Base-by-base conservation (phyloP, 2,113 vertebrate genomes). In the Phrynosoma platyrhinos region DNA sequence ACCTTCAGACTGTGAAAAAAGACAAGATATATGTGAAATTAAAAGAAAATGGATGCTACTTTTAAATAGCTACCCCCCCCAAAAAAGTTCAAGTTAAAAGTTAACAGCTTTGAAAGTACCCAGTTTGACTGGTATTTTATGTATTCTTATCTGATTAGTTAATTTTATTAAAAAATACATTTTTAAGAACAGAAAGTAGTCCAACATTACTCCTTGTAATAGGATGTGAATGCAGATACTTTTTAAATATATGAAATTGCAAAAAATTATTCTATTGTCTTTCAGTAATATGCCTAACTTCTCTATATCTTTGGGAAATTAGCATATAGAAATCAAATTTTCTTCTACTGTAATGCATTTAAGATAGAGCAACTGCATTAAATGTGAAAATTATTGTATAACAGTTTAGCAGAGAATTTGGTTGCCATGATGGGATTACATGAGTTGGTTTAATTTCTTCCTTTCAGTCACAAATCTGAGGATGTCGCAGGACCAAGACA, bases 401-500 rank as follows among this genome's bases (percentile, higher is more conserved):
- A 88, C 6, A 10, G 32, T 58, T 18, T 69, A 81, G 18, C 79
- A 85, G 8, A 42, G 25, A 42, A 30, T 55, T 52, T 83, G 75
- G 16, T 30, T 9, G 0, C 0, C 55, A 20, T 69, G 81, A 16
- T 36, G 75, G 64, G 62, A 1, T 27, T 83, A 47, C 9, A 55
- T 62, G 30, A 20, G 18, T 14, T 9, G 64, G 2, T 58, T 77
- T 83, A 76, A 55, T 27, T 90, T 72, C 10, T 87, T 80, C 90
- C 83, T 87, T 85, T 91, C 64, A 91, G 55, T 62, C 16, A 71
- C 89, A 94, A 89, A 94, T 89, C 82, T 93, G 91, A 97, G 93
- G 90, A 99, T 99, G 98, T 97, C 98, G 69, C 97, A 98, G 91
- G 97, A 98, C 92, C 91, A 93, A 79, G 97, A 97, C 90, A 96